Evolutionary conservation across 2,113 vertebrate genomes (phyloP).

Genomic region (Dinomys branickii): DNA sequence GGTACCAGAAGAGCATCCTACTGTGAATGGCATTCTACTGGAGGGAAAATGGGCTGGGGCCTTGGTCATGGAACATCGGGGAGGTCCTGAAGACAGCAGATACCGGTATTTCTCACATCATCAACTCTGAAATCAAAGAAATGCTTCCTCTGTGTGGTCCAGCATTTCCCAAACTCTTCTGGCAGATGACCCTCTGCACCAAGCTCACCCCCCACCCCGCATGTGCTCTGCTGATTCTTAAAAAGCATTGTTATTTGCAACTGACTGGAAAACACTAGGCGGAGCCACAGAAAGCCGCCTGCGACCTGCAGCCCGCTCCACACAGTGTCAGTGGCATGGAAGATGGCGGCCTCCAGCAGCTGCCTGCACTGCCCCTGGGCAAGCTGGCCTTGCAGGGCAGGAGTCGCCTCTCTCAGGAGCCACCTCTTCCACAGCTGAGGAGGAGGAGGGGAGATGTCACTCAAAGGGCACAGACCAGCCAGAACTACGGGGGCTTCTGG

Average conservation of each 20-base stretch:
- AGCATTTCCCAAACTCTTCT: neutral
- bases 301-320: neutral
- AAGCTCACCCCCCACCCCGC: neutral
- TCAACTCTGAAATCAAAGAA: neutral
- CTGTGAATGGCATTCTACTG: neutral
- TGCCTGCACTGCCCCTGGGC: rapidly evolving
- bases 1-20: neutral
- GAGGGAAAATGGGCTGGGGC: neutral
- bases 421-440: neutral
- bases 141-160: neutral
- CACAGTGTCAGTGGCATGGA: rapidly evolving
- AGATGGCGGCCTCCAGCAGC: neutral
- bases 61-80: neutral
- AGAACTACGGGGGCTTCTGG: neutral
- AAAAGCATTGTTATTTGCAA: neutral
- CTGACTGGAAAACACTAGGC: neutral
- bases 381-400: neutral
- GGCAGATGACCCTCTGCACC: neutral
- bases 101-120: neutral
- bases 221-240: neutral
- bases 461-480: neutral
- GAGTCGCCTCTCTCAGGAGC: neutral
- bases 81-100: neutral
- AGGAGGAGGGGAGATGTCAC: neutral
- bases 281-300: neutral